Evolutionary conservation across 1,140 invertebrate species (phyloP), one percentile per base, ranked within the genome.

Genomic region (Halictus rubicundus): DNA sequence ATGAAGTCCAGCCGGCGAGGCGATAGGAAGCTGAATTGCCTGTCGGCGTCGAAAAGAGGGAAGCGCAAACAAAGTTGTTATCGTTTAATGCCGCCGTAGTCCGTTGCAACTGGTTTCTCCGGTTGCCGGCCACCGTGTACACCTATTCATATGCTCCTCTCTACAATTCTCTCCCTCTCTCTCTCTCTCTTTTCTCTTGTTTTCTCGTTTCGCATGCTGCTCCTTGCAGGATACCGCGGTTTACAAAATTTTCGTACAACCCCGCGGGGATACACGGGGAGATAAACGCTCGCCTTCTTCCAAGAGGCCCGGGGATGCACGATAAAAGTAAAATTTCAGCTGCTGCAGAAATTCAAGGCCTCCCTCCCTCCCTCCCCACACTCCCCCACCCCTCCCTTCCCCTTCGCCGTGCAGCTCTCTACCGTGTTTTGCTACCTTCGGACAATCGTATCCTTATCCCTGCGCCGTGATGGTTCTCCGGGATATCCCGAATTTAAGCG

Each of bases 11-110:
- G 52, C 46, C 42, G 52, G 78, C 59, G 19, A 49, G 64, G 42
- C 72, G 64, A 80, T 80, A 76, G 78, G 72, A 80, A 68, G 72
- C 54, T 75, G 78, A 68, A 74, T 75, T 75, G 76, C 70, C 71
- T 80, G 78, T 80, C 70, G 49, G 78, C 54, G 63, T 71, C 16
- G 61, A 54, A 76, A 68, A 63, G 73, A 74, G 78, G 42, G 60
- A 68, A 80, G 54, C 46, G 46, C 42, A 76, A 54, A 68, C 46
- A 68, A 80, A 80, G 68, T 78, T 78, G 76, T 78, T 78, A 78
- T 78, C 76, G 76, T 69, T 78, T 78, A 78, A 78, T 70, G 76
- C 76, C 68, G 63, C 32, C 60, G 49, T 59, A 72, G 63, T 78
- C 76, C 60, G 19, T 42, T 54, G 59, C 76, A 78, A 78, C 76